phyloP scores from a whole-genome alignment of 1,140 invertebrate genomes.

The Hycleus cichorii region DNA sequence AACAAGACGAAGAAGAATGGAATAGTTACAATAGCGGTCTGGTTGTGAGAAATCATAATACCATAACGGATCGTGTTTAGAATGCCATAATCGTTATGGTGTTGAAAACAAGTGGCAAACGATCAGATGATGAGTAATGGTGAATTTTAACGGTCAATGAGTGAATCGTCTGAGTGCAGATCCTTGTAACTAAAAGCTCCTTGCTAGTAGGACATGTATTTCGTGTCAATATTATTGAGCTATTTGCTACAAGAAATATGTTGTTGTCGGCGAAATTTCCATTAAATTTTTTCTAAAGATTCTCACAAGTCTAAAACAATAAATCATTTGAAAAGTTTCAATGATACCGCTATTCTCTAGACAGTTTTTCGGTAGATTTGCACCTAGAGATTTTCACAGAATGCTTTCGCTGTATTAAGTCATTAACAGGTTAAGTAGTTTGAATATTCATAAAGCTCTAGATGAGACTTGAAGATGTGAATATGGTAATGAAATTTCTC shows the following conservation, averaged over 20 bases:
- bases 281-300: too few relatives aligned
- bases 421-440: constrained; percentile 31
- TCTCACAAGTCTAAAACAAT: too few relatives aligned
- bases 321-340: too few relatives aligned
- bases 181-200: constrained; percentile 28
- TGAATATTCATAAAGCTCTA: constrained; percentile 32
- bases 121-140: constrained; percentile 25
- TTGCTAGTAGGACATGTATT: constrained; percentile 1
- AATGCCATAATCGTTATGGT: neutral
- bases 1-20: too few relatives aligned
- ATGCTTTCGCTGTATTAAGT: constrained; percentile 21
- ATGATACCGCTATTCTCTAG: neutral
- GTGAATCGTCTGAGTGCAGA: constrained; percentile 24
- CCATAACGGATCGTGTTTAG: constrained; percentile 1
- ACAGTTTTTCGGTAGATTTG: constrained; percentile 22
- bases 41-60: too few relatives aligned
- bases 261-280: too few relatives aligned
- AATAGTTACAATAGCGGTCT: too few relatives aligned
- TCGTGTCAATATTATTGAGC: constrained; percentile 21
- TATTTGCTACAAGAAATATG: too few relatives aligned
- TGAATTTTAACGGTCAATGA: constrained; percentile 27
- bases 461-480: constrained; percentile 27
- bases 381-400: constrained; percentile 17
- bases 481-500: constrained; percentile 37
- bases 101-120: neutral